Conservation (phyloP, 2,888 invertebrate genomes). For the Alcis repandata region DNA sequence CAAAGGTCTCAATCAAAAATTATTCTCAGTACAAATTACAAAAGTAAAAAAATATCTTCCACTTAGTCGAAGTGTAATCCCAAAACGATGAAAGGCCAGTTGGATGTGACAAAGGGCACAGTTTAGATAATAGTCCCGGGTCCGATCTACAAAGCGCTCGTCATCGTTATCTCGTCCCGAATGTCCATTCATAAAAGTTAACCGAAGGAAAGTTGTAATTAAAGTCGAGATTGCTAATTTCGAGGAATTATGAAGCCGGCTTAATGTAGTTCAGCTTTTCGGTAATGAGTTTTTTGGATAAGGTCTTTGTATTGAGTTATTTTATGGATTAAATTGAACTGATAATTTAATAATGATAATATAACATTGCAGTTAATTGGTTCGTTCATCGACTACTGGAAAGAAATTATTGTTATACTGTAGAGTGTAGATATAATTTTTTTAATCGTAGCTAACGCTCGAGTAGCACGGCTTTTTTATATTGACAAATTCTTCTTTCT, state of each 20-base stretch:
- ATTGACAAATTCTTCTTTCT: neutral
- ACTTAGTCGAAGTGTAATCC: neutral
- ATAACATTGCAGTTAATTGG: too few species aligned
- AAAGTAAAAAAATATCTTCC: too few species aligned
- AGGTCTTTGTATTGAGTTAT: neutral
- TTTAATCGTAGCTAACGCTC: too few species aligned
- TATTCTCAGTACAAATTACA: too few species aligned
- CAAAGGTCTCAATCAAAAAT: too few species aligned
- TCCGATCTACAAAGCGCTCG: conserved; percentile 22
- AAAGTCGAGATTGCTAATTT: conserved; percentile 18
- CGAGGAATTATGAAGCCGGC: neutral
- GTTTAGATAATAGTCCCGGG: conserved; percentile 5
- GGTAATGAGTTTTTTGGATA: conserved; percentile 1
- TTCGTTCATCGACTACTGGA: too few species aligned
- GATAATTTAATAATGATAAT: neutral
- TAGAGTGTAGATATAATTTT: too few species aligned
- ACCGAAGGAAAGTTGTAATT: conserved; percentile 24
- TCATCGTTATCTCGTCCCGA: conserved; percentile 28
- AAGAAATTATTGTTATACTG: too few species aligned
- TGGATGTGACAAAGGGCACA: conserved; percentile 10
- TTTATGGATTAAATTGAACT: neutral
- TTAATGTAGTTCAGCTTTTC: neutral
- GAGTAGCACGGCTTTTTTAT: too few species aligned
- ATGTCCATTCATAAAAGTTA: conserved; percentile 33
- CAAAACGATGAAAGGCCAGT: conserved; percentile 16